Percentiles rank a stretch among this genome's conserved stretches.
phyloP scores from a whole-genome alignment of 1,140 invertebrate species.

The Papilio helenus region DNA sequence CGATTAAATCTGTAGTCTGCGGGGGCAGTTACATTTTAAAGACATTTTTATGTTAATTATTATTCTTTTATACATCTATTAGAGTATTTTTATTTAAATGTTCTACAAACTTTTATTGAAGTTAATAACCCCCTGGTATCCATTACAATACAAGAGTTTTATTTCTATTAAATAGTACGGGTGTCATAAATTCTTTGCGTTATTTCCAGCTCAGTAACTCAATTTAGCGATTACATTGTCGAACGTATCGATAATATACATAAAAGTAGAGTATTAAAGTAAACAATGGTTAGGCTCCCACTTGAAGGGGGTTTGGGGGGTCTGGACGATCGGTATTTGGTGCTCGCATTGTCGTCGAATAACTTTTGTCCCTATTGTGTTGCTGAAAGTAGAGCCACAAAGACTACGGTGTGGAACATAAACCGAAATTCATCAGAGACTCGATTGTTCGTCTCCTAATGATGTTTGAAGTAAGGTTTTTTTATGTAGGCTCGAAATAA shows the following conservation, averaged over 20 bases:
- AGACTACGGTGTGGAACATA: slow-evolving; percentile 81
- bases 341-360: slow-evolving; percentile 83
- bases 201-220: slow-evolving; percentile 63
- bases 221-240: slow-evolving; percentile 72
- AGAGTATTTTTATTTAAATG: not conserved
- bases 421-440: slow-evolving; percentile 83
- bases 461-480: slow-evolving; percentile 58
- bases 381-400: slow-evolving; percentile 80
- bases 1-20: too few species aligned
- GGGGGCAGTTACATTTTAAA: too few species aligned
- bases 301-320: slow-evolving; percentile 58
- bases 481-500: slow-evolving; percentile 44
- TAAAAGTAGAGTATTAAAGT: slow-evolving; percentile 81
- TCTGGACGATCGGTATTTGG: slow-evolving; percentile 82
- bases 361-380: slow-evolving; percentile 84
- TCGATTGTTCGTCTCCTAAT: slow-evolving; percentile 79
- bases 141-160: not conserved
- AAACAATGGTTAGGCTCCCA: slow-evolving; percentile 78
- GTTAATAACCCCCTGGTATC: not conserved
- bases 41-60: too few species aligned
- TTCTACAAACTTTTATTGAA: not conserved
- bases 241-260: slow-evolving; percentile 73
- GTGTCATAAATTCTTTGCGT: slow-evolving; percentile 27
- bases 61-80: too few species aligned
- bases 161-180: slow-evolving; percentile 31